A percentile compares a stretch with the other conserved stretches of the same genome.
These are phyloP conservation scores for Orientallactaga sibirica DNA, from an alignment of 2,797 vertebrate species.

Conservation along the genomic window DNA sequence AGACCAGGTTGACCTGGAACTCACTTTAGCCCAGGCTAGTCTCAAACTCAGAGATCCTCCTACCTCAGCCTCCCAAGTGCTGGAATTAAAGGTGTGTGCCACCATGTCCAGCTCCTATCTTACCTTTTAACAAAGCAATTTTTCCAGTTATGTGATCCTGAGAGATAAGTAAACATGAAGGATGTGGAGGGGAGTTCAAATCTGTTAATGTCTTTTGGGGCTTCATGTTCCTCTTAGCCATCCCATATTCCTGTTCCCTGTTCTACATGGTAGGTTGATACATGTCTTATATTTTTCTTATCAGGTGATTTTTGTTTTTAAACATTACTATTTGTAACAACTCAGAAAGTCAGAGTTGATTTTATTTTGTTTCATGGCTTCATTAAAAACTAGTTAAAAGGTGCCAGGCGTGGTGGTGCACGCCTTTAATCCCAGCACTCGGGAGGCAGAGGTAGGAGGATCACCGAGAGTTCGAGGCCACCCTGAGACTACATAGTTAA, in stretches of 20 bases:
- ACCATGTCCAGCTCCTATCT: background rate
- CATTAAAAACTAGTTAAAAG: conserved; percentile 52
- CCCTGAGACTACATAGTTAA: no score
- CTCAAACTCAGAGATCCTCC: no score
- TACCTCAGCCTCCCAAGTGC: no score
- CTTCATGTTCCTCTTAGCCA: conserved; percentile 23
- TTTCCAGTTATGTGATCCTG: conserved; percentile 28
- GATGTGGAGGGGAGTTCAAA: background rate
- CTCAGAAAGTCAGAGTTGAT: conserved; percentile 8
- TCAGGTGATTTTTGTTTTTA: conserved; percentile 13
- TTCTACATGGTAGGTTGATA: background rate
- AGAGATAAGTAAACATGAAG: conserved; percentile 42
- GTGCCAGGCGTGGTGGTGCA: no score
- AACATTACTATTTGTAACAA: background rate
- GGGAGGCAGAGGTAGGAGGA: no score
- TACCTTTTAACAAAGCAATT: conserved; percentile 63
- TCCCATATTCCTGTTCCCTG: conserved; percentile 16
- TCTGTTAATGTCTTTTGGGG: conserved; percentile 2
- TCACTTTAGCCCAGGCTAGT: no score
- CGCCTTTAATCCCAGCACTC: no score
- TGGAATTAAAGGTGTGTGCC: no score
- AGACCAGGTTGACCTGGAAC: no score
- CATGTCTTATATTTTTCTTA: conserved; percentile 56
- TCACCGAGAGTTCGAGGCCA: no score
- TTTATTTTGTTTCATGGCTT: conserved; percentile 47